These are phyloP conservation scores for Tinea pellionella DNA, from an alignment of 2,888 invertebrate genomes.

Conservation along the genomic window DNA sequence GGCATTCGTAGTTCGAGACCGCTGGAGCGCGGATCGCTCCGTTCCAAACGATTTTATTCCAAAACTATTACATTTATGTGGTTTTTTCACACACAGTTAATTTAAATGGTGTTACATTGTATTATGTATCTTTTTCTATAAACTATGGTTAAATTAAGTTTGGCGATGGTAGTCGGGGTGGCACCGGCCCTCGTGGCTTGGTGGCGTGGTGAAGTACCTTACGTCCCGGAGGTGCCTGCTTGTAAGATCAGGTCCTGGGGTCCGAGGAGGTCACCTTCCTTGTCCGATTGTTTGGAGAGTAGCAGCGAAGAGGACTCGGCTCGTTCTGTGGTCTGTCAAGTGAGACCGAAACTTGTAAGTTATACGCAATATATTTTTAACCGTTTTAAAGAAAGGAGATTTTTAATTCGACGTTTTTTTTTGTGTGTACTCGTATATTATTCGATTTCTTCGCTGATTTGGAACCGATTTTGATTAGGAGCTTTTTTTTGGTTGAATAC, in stretches of 20 bases:
- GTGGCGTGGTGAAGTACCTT: slow-evolving; percentile 51
- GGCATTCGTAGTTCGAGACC: slow-evolving; percentile 45
- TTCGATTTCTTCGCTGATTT: too few species aligned
- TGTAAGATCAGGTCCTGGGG: neutral
- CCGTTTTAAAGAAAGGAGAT: neutral
- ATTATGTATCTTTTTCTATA: neutral
- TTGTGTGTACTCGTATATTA: too few species aligned
- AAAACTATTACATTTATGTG: too few species aligned
- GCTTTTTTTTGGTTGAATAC: too few species aligned
- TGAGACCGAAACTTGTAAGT: slow-evolving; percentile 60
- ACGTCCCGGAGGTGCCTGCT: slow-evolving; percentile 24
- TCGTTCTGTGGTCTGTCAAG: slow-evolving; percentile 55
- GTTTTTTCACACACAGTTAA: too few species aligned
- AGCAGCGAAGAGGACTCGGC: slow-evolving; percentile 60
- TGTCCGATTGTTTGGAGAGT: slow-evolving; percentile 61
- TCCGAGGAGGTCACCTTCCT: slow-evolving; percentile 47
- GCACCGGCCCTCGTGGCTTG: slow-evolving; percentile 62
- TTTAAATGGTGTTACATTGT: too few species aligned
- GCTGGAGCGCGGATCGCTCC: slow-evolving; percentile 5
- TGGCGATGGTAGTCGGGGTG: slow-evolving; percentile 65
- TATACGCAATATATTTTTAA: too few species aligned
- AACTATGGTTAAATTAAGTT: slow-evolving; percentile 54
- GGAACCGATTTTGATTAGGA: too few species aligned
- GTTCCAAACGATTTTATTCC: neutral
- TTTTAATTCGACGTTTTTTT: neutral